Base-by-base conservation (phyloP, 2,113 vertebrate genomes). In the Delphinapterus leucas region DNA sequence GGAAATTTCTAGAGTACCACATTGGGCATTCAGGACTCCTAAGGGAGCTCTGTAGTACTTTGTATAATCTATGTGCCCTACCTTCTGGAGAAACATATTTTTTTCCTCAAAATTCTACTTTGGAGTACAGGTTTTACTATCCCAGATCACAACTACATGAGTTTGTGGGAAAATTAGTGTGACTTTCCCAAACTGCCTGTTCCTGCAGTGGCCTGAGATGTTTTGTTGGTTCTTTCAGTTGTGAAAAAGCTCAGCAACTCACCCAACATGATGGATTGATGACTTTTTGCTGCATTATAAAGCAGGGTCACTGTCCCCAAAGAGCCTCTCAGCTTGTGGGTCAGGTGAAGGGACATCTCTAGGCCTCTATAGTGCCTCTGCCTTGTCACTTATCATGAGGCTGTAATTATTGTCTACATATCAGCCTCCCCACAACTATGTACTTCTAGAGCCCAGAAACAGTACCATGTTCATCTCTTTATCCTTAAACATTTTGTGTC, bases 301-400 rank as follows among this genome's bases (percentile, higher is more conserved):
- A 96, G 84, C 23, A 55, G 83, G 87, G 82, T 96, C 92, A 86
- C 44, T 67, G 36, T 93, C 18, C 55, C 83, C 82, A 97, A 63
- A 89, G 90, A 14, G 44, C 60, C 33, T 70, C 80, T 77, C 55
- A 76, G 86, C 77, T 47, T 95, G 65, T 85, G 83, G 83, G 90
- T 88, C 92, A 96, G 90, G 87, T 86, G 90, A 84, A 89, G 55
- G 67, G 87, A 79, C 77, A n/a, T 81, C 33, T 28, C 41, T 31
- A 33, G 33, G 73, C 63, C 58, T 71, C 76, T 61, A 10, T 21
- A 14, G 41, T 25, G 65, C 14, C 55, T 76, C 49, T 79, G 81
- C 68, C 41, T 65, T 65, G 36, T 83, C 86, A 67, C 88, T 88
- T 92, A 61, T 95, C 96, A 91, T 38, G 31, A 26, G 70, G 65